These are phyloP conservation scores for Mastomys natalensis DNA, from an alignment of 2,113 vertebrate genomes.

Conservation along the genomic window DNA sequence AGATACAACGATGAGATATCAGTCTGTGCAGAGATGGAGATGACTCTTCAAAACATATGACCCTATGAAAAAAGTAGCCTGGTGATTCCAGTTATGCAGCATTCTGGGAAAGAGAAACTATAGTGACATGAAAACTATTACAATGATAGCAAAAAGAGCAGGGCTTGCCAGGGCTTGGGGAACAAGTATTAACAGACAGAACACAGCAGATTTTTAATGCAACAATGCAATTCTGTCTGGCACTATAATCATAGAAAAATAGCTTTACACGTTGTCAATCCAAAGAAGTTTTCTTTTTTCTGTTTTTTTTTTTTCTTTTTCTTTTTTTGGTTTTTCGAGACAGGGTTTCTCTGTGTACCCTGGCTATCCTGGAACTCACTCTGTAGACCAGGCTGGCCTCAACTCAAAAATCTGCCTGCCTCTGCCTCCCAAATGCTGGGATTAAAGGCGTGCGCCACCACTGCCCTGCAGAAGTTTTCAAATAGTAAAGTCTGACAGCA, in stretches of 20 bases:
- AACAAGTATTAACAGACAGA: background rate
- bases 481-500: background rate
- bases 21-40: background rate
- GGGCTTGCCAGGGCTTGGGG: background rate
- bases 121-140: background rate
- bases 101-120: constrained; percentile 29
- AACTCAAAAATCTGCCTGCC: no score
- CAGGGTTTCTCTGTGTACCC: no score
- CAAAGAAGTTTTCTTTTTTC: constrained; percentile 30
- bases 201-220: background rate
- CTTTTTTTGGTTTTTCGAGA: no score
- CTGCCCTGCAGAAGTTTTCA: constrained; percentile 21
- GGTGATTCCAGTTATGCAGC: background rate
- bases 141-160: background rate
- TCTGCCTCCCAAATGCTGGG: no score
- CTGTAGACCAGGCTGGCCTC: no score
- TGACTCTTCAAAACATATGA: background rate
- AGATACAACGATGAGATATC: background rate
- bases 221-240: background rate
- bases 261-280: background rate
- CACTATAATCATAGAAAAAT: background rate
- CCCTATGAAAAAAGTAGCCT: background rate
- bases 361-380: no score
- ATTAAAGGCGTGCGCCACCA: no score
- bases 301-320: no score